phyloP scores from a whole-genome alignment of 2,113 vertebrate genomes.

The Phaethon lepturus region DNA sequence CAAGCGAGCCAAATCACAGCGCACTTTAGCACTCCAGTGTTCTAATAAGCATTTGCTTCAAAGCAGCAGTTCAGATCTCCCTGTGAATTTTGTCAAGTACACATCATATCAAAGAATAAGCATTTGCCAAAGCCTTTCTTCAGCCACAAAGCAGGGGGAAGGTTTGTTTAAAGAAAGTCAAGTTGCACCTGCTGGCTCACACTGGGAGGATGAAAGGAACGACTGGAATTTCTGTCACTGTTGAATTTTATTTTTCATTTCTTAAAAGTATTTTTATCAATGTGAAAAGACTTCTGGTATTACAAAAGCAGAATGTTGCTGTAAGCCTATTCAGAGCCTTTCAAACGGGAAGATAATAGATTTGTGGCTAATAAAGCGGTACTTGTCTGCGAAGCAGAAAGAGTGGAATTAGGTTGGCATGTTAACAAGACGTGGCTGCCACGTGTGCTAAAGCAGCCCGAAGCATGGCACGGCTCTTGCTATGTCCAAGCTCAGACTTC shows the following conservation, averaged over 20 bases:
- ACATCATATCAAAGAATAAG: slow-evolving; percentile 79
- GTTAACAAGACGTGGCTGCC: slow-evolving; percentile 45
- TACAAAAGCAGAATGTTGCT: slow-evolving; percentile 57
- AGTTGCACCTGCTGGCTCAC: slow-evolving; percentile 65
- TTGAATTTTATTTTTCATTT: slow-evolving; percentile 72
- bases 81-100: slow-evolving; percentile 80
- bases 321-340: slow-evolving; percentile 61
- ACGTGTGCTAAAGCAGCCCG: slow-evolving; percentile 16
- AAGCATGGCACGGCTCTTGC: neutral
- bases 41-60: slow-evolving; percentile 80
- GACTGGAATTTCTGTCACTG: slow-evolving; percentile 69
- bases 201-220: slow-evolving; percentile 73
- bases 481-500: neutral
- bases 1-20: slow-evolving; percentile 66
- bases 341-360: slow-evolving; percentile 58
- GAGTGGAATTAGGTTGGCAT: slow-evolving; percentile 64
- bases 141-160: slow-evolving; percentile 65
- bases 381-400: slow-evolving; percentile 64
- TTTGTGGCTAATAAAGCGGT: slow-evolving; percentile 70
- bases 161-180: slow-evolving; percentile 79
- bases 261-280: slow-evolving; percentile 68
- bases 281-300: slow-evolving; percentile 62
- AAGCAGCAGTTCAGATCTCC: slow-evolving; percentile 72
- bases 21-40: slow-evolving; percentile 71
- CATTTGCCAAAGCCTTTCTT: slow-evolving; percentile 78